These are phyloP conservation scores for Biston stratarius DNA, from an alignment of 2,888 invertebrate genomes.

Conservation along the genomic window DNA sequence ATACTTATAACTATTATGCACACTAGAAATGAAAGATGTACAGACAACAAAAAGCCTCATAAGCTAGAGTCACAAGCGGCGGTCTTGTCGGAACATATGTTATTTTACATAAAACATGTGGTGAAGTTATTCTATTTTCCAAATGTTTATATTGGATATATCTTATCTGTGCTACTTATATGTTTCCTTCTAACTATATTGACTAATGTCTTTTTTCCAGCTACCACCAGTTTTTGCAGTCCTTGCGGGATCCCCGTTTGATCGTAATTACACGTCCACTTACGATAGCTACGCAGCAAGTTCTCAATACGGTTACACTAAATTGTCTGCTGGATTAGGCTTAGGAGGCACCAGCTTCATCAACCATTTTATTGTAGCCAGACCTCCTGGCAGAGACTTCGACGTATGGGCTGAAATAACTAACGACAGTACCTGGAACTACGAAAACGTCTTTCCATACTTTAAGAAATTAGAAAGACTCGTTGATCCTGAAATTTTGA, in stretches of 20 bases:
- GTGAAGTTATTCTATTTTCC: no score
- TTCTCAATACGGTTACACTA: conserved; percentile 32
- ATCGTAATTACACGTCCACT: conserved; percentile 55
- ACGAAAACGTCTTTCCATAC: conserved; percentile 51
- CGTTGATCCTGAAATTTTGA: conserved; percentile 45
- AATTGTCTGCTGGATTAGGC: conserved; percentile 54
- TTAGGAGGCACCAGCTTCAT: conserved; percentile 61
- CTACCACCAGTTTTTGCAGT: conserved; percentile 45
- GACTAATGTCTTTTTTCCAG: conserved; percentile 45
- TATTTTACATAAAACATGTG: no score
- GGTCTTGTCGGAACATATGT: no score
- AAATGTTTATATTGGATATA: no score
- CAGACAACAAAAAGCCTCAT: no score
- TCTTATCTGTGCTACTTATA: no score
- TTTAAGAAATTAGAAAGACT: conserved; percentile 59
- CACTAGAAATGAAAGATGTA: no score
- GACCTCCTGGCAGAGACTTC: conserved; percentile 53
- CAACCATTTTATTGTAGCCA: conserved; percentile 50
- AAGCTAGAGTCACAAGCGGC: no score
- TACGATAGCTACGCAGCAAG: conserved; percentile 47
- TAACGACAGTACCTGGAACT: conserved; percentile 53
- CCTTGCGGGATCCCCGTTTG: conserved; percentile 44
- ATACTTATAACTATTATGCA: no score
- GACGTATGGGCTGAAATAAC: conserved; percentile 51
- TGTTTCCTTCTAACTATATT: no score